Conservation (phyloP, 2,888 invertebrate genomes). For the Dryobota labecula region DNA sequence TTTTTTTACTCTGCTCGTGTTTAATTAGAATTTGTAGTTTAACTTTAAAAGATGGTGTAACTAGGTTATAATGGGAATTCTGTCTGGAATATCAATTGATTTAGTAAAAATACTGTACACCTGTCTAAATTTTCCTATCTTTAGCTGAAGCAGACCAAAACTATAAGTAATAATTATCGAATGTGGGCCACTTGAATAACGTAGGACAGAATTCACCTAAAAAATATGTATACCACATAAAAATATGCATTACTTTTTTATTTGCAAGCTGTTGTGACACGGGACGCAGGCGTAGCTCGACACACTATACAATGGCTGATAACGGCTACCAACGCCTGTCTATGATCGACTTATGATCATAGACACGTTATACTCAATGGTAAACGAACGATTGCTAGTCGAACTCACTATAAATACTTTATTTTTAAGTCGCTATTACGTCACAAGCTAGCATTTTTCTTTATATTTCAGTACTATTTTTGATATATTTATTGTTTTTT, state of each 20-base stretch:
- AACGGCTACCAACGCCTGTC: conserved; percentile 80
- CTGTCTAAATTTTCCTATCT: background rate
- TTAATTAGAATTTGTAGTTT: background rate
- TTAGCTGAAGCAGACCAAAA: background rate
- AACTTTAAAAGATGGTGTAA: conserved; percentile 59
- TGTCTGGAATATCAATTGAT: conserved; percentile 45
- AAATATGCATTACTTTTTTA: conserved; percentile 73
- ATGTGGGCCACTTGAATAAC: conserved; percentile 1
- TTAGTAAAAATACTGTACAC: background rate
- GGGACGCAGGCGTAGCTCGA: conserved; percentile 80
- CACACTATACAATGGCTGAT: conserved; percentile 85
- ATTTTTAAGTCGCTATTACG: conserved; percentile 50
- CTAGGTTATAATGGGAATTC: conserved; percentile 58
- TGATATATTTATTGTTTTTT: conserved; percentile 21
- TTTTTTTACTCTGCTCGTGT: conserved; percentile 2
- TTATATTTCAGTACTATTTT: conserved; percentile 32
- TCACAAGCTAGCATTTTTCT: conserved; percentile 56
- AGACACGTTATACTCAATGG: conserved; percentile 74
- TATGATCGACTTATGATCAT: conserved; percentile 82
- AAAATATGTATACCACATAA: conserved; percentile 30
- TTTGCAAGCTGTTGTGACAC: conserved; percentile 87
- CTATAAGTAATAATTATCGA: background rate
- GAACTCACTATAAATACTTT: conserved; percentile 39
- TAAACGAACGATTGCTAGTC: conserved; percentile 71
- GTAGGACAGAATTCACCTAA: conserved; percentile 63